These are phyloP conservation scores for Amyelois transitella DNA, from an alignment of 1,140 invertebrate genomes.

Conservation along the genomic window DNA sequence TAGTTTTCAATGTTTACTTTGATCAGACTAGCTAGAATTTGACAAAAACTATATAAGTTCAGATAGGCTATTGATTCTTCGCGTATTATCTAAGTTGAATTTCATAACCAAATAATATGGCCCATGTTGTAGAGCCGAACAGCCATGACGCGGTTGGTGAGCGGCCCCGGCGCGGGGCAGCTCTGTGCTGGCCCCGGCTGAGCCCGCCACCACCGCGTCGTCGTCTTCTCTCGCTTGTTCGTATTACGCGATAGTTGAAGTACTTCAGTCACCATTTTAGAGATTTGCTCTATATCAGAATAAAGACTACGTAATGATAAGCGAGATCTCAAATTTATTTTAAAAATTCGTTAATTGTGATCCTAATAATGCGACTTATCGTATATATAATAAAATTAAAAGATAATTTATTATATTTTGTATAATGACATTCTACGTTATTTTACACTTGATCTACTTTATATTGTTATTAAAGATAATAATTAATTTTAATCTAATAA, in stretches of 20 bases:
- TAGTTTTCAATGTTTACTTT: not conserved
- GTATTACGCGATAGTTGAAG: slow-evolving; percentile 56
- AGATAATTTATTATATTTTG: slow-evolving; percentile 74
- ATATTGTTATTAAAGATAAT: slow-evolving; percentile 72
- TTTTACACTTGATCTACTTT: slow-evolving; percentile 71
- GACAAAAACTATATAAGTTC: not conserved
- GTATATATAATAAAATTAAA: slow-evolving; percentile 63
- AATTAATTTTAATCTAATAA: slow-evolving; percentile 75
- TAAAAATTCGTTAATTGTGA: slow-evolving; percentile 69
- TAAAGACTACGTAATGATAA: slow-evolving; percentile 73
- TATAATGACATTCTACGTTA: slow-evolving; percentile 72
- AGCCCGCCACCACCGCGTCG: slow-evolving; percentile 4
- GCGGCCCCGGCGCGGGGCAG: not conserved
- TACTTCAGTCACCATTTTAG: slow-evolving; percentile 63
- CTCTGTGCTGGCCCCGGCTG: too few relatives aligned
- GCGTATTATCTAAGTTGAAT: not conserved
- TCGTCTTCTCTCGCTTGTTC: slow-evolving; percentile 50
- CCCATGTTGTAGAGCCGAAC: slow-evolving; percentile 8
- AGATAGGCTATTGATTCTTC: not conserved
- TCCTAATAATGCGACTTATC: slow-evolving; percentile 68
- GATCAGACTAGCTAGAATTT: not conserved
- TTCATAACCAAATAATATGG: slow-evolving; percentile 1
- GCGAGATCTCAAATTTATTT: slow-evolving; percentile 75
- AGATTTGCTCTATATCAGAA: slow-evolving; percentile 70
- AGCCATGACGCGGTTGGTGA: slow-evolving; percentile 3